These are phyloP conservation scores for Coendou prehensilis DNA, from an alignment of 2,797 vertebrate genomes.

Conservation along the genomic window DNA sequence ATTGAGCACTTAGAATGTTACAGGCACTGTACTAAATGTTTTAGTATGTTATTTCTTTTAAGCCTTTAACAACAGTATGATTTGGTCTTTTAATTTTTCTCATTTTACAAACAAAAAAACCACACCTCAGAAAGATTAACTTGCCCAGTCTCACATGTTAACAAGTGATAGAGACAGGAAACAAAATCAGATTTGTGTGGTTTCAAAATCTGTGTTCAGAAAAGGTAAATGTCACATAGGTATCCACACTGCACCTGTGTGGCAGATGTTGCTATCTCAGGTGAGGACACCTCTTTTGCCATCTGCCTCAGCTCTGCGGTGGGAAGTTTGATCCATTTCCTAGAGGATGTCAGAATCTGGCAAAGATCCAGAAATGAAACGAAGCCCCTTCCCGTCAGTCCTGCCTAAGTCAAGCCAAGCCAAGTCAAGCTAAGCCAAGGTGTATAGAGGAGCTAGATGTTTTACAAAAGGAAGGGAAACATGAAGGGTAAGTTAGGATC, in stretches of 20 bases:
- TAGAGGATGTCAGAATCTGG: not conserved
- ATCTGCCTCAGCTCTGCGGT: conserved; percentile 13
- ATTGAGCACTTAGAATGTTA: not conserved
- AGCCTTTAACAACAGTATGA: not conserved
- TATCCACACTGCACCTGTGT: not conserved
- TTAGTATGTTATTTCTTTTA: not conserved
- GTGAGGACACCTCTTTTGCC: not conserved
- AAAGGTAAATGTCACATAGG: not conserved
- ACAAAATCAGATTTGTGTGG: not conserved
- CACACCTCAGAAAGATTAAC: not conserved
- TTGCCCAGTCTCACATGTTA: not conserved
- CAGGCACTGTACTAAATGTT: not conserved
- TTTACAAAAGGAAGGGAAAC: not conserved
- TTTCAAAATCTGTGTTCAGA: not conserved
- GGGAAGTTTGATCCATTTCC: not conserved
- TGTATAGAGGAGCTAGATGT: not conserved
- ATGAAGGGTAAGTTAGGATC: not conserved
- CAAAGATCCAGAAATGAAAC: conserved; percentile 22
- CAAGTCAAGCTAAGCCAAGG: not conserved
- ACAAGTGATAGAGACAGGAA: not conserved
- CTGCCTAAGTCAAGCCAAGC: not conserved
- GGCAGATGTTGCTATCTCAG: not conserved
- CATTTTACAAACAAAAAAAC: conserved; percentile 47
- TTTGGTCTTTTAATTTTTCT: conserved; percentile 25
- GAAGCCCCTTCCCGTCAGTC: not conserved